These are phyloP conservation scores for Neomonachus schauinslandi DNA, from an alignment of 2,113 vertebrate species.

Conservation along the genomic window DNA sequence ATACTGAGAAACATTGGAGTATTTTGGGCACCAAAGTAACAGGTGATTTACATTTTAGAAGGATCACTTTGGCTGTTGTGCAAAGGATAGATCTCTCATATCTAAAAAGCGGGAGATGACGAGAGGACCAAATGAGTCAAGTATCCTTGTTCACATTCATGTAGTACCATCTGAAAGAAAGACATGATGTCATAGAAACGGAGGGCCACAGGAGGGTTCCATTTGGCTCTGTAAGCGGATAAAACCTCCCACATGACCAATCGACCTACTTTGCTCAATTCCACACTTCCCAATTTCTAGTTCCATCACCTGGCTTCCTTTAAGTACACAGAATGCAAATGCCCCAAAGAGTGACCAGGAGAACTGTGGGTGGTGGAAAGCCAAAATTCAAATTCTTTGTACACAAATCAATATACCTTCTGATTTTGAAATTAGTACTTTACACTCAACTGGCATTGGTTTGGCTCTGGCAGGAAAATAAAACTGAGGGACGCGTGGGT, in stretches of 20 bases:
- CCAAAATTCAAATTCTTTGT: neutral
- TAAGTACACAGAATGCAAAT: neutral
- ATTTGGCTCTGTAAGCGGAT: neutral
- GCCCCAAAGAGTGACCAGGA: neutral
- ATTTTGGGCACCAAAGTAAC: neutral
- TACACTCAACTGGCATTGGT: neutral
- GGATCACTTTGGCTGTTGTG: neutral
- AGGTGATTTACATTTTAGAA: neutral
- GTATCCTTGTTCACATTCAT: neutral
- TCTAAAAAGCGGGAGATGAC: neutral
- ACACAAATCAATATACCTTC: neutral
- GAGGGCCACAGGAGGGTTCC: fast-evolving
- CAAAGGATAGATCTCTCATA: neutral
- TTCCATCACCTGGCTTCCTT: neutral
- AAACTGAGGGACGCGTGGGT: neutral
- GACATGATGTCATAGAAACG: neutral
- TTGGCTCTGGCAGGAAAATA: neutral
- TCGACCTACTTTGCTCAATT: neutral
- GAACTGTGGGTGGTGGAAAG: neutral
- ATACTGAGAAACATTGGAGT: neutral
- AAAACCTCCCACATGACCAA: neutral
- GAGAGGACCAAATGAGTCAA: neutral
- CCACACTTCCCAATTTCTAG: neutral
- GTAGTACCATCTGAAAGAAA: neutral
- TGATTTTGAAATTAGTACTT: neutral